Conservation (phyloP, 92 coral and sea anemone species). For the Actinernus sp. region DNA sequence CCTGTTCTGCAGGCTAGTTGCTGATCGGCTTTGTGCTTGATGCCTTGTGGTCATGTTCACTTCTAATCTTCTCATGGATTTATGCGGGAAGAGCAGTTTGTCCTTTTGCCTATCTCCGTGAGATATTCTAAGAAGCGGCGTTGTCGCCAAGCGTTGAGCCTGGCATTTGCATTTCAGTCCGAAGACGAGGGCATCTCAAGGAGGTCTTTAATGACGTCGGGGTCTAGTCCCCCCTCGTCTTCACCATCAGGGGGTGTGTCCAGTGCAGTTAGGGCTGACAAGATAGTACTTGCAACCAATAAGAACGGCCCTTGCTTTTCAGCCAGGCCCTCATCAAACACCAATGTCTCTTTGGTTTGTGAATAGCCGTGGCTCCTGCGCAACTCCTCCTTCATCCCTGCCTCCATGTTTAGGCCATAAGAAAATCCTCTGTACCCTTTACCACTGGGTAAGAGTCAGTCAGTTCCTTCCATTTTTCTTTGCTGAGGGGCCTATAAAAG, state of each 20-base stretch:
- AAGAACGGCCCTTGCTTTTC: slow-evolving; percentile 47
- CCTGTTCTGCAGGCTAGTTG: too few relatives aligned
- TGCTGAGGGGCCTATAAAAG: slow-evolving; percentile 50
- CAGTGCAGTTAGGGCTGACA: slow-evolving; percentile 53
- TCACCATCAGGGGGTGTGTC: slow-evolving; percentile 32
- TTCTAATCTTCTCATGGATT: slow-evolving; percentile 58
- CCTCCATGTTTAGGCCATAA: slow-evolving; percentile 51
- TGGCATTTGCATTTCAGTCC: slow-evolving; percentile 55
- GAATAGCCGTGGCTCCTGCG: slow-evolving; percentile 36
- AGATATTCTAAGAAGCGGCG: too few relatives aligned
- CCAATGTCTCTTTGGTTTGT: slow-evolving; percentile 55
- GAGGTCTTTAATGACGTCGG: slow-evolving; percentile 32
- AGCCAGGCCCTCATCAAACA: slow-evolving; percentile 56
- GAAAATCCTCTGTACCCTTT: slow-evolving; percentile 36
- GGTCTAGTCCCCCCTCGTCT: too few relatives aligned
- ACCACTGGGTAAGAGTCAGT: slow-evolving; percentile 41
- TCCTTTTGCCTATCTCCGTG: slow-evolving; percentile 43
- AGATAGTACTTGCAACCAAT: slow-evolving; percentile 53
- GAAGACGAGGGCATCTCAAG: slow-evolving; percentile 58
- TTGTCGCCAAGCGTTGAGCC: slow-evolving; percentile 69
- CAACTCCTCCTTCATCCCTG: slow-evolving; percentile 69
- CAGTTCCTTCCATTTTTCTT: slow-evolving; percentile 52
- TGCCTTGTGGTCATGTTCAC: slow-evolving; percentile 63
- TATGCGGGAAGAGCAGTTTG: slow-evolving; percentile 54
- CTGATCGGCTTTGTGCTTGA: slow-evolving; percentile 47